Conservation (phyloP, 1,140 invertebrate species). For the Lamellibrachia luymesi region DNA sequence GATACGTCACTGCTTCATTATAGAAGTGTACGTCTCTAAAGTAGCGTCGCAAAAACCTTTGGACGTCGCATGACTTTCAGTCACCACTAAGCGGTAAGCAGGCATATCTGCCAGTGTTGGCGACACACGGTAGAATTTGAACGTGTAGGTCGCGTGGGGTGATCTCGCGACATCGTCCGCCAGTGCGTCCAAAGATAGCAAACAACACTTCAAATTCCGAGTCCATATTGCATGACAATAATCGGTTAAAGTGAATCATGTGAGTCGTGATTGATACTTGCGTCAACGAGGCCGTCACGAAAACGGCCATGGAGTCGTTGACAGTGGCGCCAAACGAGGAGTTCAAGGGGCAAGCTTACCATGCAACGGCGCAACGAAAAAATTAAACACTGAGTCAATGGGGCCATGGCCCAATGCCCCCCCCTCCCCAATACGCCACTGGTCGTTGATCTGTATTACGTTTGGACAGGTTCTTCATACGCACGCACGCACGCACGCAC, state of each 20-base stretch:
- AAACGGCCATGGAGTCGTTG: not conserved
- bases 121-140: not conserved
- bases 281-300: not conserved
- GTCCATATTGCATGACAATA: not conserved
- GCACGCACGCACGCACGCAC: too few relatives aligned
- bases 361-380: too few relatives aligned
- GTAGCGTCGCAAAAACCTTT: not conserved
- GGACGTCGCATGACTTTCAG: not conserved
- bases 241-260: not conserved
- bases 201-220: not conserved
- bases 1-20: too few relatives aligned
- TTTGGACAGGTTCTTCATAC: too few relatives aligned
- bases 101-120: not conserved
- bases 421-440: too few relatives aligned
- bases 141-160: not conserved
- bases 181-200: not conserved
- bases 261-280: not conserved
- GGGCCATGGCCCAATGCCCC: too few relatives aligned
- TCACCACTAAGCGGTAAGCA: not conserved
- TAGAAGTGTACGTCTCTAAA: too few relatives aligned
- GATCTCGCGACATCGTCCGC: not conserved
- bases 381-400: too few relatives aligned
- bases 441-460: too few relatives aligned
- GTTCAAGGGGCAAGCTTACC: too few relatives aligned
- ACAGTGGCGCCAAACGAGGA: not conserved